Evolutionary conservation across 2,888 invertebrate genomes (phyloP).

Genomic region (Aphodius granarius): DNA sequence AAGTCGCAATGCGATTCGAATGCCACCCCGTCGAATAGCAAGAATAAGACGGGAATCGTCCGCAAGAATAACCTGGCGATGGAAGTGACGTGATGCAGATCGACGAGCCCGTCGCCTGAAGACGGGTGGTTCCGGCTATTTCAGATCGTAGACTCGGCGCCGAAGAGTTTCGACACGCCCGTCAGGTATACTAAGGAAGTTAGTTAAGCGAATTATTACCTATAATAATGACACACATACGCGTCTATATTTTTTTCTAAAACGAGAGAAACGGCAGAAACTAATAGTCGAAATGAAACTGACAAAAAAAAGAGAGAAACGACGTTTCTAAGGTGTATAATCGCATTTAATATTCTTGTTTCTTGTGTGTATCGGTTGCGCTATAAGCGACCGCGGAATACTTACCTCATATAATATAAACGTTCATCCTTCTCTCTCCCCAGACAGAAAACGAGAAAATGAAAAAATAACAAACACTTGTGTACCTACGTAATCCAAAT

Average conservation of each 20-base stretch:
- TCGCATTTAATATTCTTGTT: not conserved
- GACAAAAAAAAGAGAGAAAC: too few relatives aligned
- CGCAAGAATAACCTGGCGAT: conserved; percentile 61
- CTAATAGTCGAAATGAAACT: too few relatives aligned
- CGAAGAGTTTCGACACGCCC: conserved; percentile 35
- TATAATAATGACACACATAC: conserved; percentile 8
- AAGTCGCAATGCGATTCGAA: conserved; percentile 43
- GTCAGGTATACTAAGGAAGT: conserved; percentile 28
- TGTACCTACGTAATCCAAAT: not conserved
- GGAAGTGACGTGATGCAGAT: conserved; percentile 64
- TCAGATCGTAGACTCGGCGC: conserved; percentile 19
- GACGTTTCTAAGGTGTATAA: too few relatives aligned
- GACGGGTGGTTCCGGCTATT: conserved; percentile 23
- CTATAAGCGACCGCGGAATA: not conserved
- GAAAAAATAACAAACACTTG: not conserved
- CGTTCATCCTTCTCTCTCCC: not conserved
- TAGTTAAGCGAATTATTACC: conserved; percentile 10
- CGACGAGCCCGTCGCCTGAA: conserved; percentile 39
- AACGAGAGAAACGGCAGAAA: conserved; percentile 4
- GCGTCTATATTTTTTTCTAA: conserved; percentile 4
- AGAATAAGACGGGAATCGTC: conserved; percentile 54
- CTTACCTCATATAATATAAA: not conserved
- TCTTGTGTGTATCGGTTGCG: not conserved
- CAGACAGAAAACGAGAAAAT: too few relatives aligned
- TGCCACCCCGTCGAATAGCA: conserved; percentile 43